Percentiles rank a stretch among this genome's conserved stretches.
Conservation (phyloP, 2,888 invertebrate species). For the Caenorhabditis afra region DNA sequence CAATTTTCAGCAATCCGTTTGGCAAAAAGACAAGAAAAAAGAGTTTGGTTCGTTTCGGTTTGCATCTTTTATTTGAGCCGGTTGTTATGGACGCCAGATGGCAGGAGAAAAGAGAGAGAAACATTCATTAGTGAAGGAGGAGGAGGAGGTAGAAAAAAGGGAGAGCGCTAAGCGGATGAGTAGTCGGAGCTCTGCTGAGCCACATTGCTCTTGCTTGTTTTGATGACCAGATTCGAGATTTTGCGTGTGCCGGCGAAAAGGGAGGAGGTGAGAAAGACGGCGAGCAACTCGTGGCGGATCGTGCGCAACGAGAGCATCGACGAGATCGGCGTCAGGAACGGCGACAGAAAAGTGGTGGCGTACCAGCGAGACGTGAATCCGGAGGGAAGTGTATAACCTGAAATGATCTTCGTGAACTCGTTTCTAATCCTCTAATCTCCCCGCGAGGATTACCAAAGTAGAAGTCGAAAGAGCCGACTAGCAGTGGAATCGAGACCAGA, state of each 20-base stretch:
- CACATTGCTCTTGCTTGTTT: conserved; percentile 45
- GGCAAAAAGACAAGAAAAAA: too few species aligned
- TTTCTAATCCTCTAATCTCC: conserved; percentile 18
- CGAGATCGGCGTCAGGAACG: conserved; percentile 54
- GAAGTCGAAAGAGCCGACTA: conserved; percentile 57
- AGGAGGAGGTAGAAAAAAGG: conserved; percentile 5
- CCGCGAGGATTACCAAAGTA: conserved; percentile 37
- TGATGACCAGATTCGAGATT: conserved; percentile 42
- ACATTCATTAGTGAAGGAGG: conserved; percentile 34
- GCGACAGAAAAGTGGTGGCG: conserved; percentile 54
- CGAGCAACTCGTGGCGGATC: conserved; percentile 49
- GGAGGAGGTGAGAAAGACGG: conserved; percentile 26
- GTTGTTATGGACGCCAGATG: conserved; percentile 39
- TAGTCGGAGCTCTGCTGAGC: conserved; percentile 55
- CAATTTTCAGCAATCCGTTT: too few species aligned
- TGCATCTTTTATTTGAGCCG: background rate
- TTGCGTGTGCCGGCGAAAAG: conserved; percentile 32
- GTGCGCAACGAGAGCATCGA: conserved; percentile 55
- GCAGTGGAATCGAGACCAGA: conserved; percentile 53
- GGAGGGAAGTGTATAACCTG: conserved; percentile 48
- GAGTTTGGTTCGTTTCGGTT: too few species aligned
- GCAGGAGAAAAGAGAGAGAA: conserved; percentile 13
- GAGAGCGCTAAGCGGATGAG: conserved; percentile 43
- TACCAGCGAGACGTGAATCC: conserved; percentile 55
- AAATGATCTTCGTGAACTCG: conserved; percentile 5